phyloP scores from a whole-genome alignment of 2,797 vertebrate genomes.

The Poecilia gillii region DNA sequence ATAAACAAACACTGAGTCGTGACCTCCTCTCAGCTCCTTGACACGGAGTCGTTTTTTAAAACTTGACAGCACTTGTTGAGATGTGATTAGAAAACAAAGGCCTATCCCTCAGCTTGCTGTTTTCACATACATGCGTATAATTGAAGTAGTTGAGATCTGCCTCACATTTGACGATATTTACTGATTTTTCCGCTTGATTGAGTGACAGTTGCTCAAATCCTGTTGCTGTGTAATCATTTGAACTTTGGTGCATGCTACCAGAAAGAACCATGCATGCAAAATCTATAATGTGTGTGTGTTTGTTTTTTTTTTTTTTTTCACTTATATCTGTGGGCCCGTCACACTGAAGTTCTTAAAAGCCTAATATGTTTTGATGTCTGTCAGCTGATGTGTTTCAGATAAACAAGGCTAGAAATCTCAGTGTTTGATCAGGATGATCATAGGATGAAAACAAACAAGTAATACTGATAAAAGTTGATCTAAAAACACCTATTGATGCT shows the following conservation, averaged over 20 bases:
- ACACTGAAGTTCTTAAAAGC: background rate
- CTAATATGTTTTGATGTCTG: background rate
- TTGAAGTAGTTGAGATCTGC: background rate
- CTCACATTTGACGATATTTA: background rate
- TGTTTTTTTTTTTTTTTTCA: background rate
- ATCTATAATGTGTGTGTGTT: background rate
- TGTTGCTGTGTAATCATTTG: no score
- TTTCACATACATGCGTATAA: background rate
- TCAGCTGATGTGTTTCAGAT: background rate
- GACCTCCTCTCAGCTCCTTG: conserved; percentile 49
- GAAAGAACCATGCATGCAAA: background rate
- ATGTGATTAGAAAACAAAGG: conserved; percentile 19
- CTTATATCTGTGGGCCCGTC: background rate
- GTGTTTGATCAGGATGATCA: background rate
- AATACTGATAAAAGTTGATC: background rate
- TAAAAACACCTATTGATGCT: background rate
- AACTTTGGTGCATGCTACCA: background rate
- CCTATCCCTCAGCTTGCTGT: background rate
- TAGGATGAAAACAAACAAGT: background rate
- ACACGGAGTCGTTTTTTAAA: conserved; percentile 37
- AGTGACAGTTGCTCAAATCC: no score
- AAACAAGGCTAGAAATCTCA: background rate
- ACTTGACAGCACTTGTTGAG: conserved; percentile 13
- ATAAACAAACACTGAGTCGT: conserved; percentile 52
- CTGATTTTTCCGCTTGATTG: background rate